Evolutionary conservation across 1,140 invertebrate genomes (phyloP).

Genomic region (Brachionus calyciflorus): DNA sequence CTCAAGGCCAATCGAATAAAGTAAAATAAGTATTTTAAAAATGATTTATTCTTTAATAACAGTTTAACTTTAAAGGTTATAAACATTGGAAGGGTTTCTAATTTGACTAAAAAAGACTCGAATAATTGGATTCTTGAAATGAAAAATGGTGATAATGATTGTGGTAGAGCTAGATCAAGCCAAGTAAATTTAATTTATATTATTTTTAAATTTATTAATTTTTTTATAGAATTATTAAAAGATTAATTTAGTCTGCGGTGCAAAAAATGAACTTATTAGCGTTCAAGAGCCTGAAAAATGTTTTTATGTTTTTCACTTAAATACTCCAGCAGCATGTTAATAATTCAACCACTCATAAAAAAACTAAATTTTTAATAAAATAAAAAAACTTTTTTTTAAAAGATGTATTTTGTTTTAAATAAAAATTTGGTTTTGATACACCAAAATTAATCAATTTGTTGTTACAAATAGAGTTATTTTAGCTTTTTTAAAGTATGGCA

Average conservation of each 20-base stretch:
- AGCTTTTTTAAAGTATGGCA: not conserved
- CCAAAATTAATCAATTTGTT: too few species aligned
- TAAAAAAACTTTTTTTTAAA: not conserved
- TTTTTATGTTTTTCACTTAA: constrained; percentile 13
- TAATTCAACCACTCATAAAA: not conserved
- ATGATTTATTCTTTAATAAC: too few species aligned
- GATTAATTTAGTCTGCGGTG: constrained; percentile 11
- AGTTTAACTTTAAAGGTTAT: not conserved
- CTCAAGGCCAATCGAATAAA: not conserved
- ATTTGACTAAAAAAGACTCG: not conserved
- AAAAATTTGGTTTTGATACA: not conserved
- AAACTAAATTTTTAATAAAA: not conserved
- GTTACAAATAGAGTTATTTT: not conserved
- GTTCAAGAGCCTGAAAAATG: constrained; percentile 40
- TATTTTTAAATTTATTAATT: too few species aligned
- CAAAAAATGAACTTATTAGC: not conserved
- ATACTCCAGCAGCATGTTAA: constrained; percentile 38
- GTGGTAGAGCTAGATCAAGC: not conserved
- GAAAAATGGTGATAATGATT: not conserved
- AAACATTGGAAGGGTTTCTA: not conserved
- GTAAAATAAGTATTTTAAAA: not conserved
- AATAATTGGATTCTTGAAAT: constrained; percentile 13
- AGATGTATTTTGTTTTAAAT: not conserved
- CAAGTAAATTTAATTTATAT: not conserved
- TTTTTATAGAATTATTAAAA: too few species aligned